These are phyloP conservation scores for Temnothorax curvispinosus DNA, from an alignment of 1,140 invertebrate species.

Conservation along the genomic window DNA sequence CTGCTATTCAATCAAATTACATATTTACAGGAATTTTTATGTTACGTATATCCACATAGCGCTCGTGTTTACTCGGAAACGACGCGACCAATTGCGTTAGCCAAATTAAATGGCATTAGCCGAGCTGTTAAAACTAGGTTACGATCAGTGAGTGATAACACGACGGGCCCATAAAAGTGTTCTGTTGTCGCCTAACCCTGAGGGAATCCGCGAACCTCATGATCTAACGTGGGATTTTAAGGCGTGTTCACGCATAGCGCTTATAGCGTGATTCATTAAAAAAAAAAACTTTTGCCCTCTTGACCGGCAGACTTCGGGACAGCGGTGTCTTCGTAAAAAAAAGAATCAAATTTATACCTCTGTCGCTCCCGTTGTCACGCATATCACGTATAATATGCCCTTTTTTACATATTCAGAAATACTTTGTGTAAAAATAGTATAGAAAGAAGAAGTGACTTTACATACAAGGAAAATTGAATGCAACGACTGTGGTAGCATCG, in stretches of 20 bases:
- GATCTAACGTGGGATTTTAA: conserved; percentile 61
- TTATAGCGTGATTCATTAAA: conserved; percentile 5
- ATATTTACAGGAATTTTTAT: background rate
- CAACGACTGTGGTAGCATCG: background rate
- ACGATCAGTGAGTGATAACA: conserved; percentile 53
- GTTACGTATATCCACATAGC: background rate
- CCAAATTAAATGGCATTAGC: conserved; percentile 52
- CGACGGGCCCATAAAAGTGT: conserved; percentile 25
- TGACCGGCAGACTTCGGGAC: background rate
- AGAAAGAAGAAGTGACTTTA: background rate
- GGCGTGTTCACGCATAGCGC: conserved; percentile 35
- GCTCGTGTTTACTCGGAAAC: background rate
- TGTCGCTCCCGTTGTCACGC: background rate
- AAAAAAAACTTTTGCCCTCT: conserved; percentile 15
- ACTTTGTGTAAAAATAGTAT: background rate
- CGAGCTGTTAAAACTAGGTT: conserved; percentile 53
- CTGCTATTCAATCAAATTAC: background rate
- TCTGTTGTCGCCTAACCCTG: conserved; percentile 12
- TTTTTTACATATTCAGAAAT: background rate
- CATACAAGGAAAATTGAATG: background rate
- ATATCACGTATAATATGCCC: background rate
- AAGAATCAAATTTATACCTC: background rate
- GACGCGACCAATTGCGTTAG: conserved; percentile 62
- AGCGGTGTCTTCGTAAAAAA: background rate
- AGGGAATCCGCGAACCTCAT: conserved; percentile 68